A percentile compares a stretch with the other conserved stretches of the same genome.
Conservation (phyloP, 2,113 vertebrate genomes). For the Capreolus pygargus region DNA sequence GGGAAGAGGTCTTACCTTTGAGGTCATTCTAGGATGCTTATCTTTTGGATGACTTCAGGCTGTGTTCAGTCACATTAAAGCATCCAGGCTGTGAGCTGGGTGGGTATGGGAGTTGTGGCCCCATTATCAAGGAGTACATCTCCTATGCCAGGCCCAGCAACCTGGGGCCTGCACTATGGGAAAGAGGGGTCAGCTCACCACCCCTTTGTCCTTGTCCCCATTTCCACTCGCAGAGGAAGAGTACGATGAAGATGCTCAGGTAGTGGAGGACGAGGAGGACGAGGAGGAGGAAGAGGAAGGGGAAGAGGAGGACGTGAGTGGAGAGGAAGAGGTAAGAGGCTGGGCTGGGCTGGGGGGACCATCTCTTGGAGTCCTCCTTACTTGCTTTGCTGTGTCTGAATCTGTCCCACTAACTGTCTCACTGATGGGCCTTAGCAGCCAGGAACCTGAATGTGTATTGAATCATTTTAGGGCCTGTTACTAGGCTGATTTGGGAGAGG, state of each 20-base stretch:
- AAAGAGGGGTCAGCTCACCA: background rate
- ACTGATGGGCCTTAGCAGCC: background rate
- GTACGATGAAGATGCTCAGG: constrained; percentile 91
- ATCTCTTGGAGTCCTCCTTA: fast-evolving
- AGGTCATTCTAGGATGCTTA: background rate
- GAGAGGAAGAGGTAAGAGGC: constrained; percentile 84
- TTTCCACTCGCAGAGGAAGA: constrained; percentile 85
- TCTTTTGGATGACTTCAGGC: background rate
- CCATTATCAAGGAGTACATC: fast-evolving
- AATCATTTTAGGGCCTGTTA: background rate
- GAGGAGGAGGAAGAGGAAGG: constrained; percentile 94
- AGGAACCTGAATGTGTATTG: background rate
- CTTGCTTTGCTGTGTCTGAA: background rate
- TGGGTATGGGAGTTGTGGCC: background rate
- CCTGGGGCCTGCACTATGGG: background rate
- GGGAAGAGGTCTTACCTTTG: background rate
- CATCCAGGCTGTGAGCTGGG: background rate
- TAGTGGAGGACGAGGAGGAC: constrained; percentile 93
- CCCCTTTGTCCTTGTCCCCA: background rate
- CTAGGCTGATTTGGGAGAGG: background rate
- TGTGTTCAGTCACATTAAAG: no score
- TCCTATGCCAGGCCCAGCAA: fast-evolving
- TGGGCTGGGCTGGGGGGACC: background rate
- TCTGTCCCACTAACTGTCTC: background rate
- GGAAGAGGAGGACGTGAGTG: constrained; percentile 91